Evolutionary conservation across 2,113 vertebrate genomes (phyloP).

Genomic region (Mesitornis unicolor): DNA sequence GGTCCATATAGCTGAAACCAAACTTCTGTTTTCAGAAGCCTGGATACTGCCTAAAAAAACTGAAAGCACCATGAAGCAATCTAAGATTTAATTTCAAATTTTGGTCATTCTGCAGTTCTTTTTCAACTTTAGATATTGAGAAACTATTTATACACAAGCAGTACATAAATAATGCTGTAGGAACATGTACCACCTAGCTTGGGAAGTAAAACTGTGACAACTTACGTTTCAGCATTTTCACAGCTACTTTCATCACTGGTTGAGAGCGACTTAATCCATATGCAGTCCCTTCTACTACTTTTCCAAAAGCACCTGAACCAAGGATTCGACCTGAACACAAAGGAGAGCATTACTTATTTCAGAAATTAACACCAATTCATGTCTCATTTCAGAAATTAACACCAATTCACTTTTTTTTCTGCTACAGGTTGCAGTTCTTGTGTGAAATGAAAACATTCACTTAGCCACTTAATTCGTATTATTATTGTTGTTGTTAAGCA

Average conservation of each 20-base stretch:
- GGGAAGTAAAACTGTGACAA: background rate
- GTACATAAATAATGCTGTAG: background rate
- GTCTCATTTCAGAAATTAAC: too few relatives aligned
- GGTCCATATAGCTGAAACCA: background rate
- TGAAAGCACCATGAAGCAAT: background rate
- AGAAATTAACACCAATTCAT: too few relatives aligned
- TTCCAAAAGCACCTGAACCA: conserved; percentile 96
- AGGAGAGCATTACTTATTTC: background rate
- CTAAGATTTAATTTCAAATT: background rate
- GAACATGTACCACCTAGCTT: background rate
- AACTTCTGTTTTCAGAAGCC: background rate
- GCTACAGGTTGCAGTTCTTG: background rate
- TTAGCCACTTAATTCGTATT: background rate
- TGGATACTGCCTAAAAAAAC: background rate
- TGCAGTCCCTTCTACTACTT: conserved; percentile 96
- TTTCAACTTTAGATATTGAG: background rate
- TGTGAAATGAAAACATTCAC: background rate
- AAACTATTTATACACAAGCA: background rate
- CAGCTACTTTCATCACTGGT: conserved; percentile 97
- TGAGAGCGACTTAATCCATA: conserved; percentile 95
- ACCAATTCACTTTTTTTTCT: too few relatives aligned
- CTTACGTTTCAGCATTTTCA: conserved; percentile 99
- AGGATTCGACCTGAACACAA: conserved; percentile 87
- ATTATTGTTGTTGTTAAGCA: background rate
- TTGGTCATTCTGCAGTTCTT: background rate